A percentile compares a stretch with the other conserved stretches of the same genome.
Conservation (phyloP, 2,113 vertebrate species). For the Lepisosteus osseus region DNA sequence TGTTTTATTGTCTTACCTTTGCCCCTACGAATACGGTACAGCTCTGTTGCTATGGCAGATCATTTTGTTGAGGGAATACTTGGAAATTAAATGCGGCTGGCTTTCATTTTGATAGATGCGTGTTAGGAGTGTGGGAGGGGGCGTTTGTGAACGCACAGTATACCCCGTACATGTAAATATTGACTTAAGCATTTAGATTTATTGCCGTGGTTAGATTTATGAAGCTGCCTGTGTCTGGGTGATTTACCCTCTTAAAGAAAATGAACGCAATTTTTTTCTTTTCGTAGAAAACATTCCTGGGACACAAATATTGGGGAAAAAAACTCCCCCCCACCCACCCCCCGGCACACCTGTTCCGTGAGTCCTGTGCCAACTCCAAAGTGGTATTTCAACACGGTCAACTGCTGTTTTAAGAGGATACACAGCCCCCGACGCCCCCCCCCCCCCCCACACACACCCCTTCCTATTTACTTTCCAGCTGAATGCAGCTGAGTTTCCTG, state of each 20-base stretch:
- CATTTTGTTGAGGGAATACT: slow-evolving; percentile 41
- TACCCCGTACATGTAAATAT: slow-evolving; percentile 30
- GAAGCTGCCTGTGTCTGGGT: slow-evolving; percentile 5
- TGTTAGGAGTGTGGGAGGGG: neutral
- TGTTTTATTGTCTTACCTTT: slow-evolving; percentile 39
- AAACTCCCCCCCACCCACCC: too few species aligned
- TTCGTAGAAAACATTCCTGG: too few species aligned
- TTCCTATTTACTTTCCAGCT: neutral
- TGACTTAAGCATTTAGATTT: slow-evolving; percentile 36
- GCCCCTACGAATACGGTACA: slow-evolving; percentile 34
- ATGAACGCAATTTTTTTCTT: too few species aligned
- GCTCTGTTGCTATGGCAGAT: slow-evolving; percentile 34
- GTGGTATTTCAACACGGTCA: neutral
- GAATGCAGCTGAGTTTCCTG: neutral
- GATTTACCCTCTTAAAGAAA: slow-evolving; percentile 6
- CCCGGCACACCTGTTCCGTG: too few species aligned
- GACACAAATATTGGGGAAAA: too few species aligned
- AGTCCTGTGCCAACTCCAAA: neutral
- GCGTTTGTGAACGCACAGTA: neutral
- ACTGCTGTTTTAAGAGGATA: neutral
- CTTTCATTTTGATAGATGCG: slow-evolving; percentile 44
- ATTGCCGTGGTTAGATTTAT: slow-evolving; percentile 15
- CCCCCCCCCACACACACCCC: neutral
- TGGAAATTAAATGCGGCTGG: slow-evolving; percentile 43
- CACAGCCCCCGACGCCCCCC: neutral